Base-by-base conservation (phyloP, 35 echinoderm and acorn worm species). In the Ophiothrix spiculata region DNA sequence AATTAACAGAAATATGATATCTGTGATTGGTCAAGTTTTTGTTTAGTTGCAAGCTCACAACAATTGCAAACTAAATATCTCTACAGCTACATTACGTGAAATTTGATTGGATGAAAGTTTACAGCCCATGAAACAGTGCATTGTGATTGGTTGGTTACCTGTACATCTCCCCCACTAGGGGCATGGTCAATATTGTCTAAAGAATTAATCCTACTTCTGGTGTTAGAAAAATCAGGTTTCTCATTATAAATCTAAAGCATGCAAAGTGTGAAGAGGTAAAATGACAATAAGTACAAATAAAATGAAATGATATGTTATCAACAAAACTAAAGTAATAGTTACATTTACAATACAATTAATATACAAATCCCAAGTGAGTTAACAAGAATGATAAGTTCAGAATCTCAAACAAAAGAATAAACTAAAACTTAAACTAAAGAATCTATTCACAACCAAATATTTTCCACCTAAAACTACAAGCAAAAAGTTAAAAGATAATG, bases 121-220 rank as follows among this genome's bases (percentile, higher is more conserved):
- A 25, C n/a, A 74, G 64, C 25, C 33, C 64, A 25, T 32, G 33
- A 29, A 32, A 74, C 33, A 32, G 25, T 29, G 33, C 64, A 74
- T 32, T 19, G 32, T 63, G 19, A 64, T 28, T 77, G 31, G 32
- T 40, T 75, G 74, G 38, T 56, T 93, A 97, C 95, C 95, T 93
- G 90, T 14, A 97, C 87, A 37, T 97, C 79, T 19, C 95, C 91
- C 32, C 91, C 91, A 54, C 87, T 63, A 31, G 95, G 95, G 19
- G 87, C 77, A 80, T 97, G 91, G 21, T 82, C 74, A 42, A 88
- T 56, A 90, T 97, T 93, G 37, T 90, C 91, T 64, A 97, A 77
- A 37, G 95, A 97, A 17, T 87, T 88, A 79, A 95, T 77, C 45
- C 86, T 78, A 89, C 93, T 95, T n/a, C 36, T 49, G n/a, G 88